These are phyloP conservation scores for Drosophila kanekoi DNA, from an alignment of 2,888 invertebrate species.

Conservation along the genomic window DNA sequence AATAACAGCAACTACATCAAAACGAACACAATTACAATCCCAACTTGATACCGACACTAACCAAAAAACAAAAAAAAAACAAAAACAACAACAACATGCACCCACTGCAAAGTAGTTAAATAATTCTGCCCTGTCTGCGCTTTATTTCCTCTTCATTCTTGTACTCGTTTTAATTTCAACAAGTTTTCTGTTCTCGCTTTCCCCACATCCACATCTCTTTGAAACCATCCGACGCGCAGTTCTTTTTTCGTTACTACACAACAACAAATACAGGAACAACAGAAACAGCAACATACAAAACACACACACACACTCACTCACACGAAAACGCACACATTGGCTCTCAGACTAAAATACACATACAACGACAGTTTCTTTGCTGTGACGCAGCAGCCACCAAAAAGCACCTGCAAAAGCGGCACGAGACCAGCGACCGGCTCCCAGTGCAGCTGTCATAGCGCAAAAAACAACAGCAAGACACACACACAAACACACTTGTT, in stretches of 20 bases:
- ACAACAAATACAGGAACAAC: slow-evolving; percentile 22
- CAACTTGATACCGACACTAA: slow-evolving; percentile 25
- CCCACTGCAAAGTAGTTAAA: slow-evolving; percentile 80
- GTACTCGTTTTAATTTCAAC: slow-evolving; percentile 74
- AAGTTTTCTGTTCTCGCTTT: slow-evolving; percentile 75
- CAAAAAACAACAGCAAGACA: slow-evolving; percentile 13
- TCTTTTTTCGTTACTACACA: slow-evolving; percentile 77
- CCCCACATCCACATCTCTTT: slow-evolving; percentile 61
- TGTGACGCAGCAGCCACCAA: slow-evolving; percentile 47
- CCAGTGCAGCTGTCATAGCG: slow-evolving; percentile 56
- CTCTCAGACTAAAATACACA: slow-evolving; percentile 10
- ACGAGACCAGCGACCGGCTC: slow-evolving; percentile 66
- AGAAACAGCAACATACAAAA: slow-evolving; percentile 35
- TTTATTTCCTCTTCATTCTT: slow-evolving; percentile 75
- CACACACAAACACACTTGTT: slow-evolving; percentile 60
- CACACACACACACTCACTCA: slow-evolving; percentile 22
- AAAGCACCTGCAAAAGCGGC: slow-evolving; percentile 62
- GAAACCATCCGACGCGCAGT: slow-evolving; percentile 70
- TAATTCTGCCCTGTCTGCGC: slow-evolving; percentile 82
- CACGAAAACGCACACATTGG: slow-evolving; percentile 20
- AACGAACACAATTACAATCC: slow-evolving; percentile 20
- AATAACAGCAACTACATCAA: slow-evolving; percentile 9
- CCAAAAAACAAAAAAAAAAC: slow-evolving; percentile 41
- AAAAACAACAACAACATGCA: slow-evolving; percentile 67
- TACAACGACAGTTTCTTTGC: slow-evolving; percentile 37